Evolutionary conservation across 2,113 vertebrate species (phyloP), one percentile per base, ranked within the genome.

Genomic region (Semnornis frantzii): DNA sequence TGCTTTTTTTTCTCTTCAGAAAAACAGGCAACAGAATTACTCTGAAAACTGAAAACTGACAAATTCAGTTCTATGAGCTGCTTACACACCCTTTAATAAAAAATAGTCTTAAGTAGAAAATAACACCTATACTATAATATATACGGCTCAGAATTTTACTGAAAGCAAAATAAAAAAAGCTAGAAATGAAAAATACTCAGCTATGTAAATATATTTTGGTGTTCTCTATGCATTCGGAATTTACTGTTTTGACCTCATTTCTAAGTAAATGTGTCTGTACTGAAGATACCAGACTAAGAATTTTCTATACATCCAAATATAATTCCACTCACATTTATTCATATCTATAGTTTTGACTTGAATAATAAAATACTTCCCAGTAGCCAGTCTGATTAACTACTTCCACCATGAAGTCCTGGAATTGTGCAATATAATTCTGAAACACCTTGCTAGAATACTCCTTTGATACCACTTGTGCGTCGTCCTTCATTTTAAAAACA

Each of bases 281-380:
- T 87, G 34, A 55, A 58, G 33, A 30, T 44, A 87, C 74, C 75
- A 77, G 77, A 85, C 15, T 42, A 84, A 92, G 82, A 82, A 77
- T 80, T 54, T 76, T 70, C 37, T 64, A n/a, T n/a, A 3, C 64
- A 79, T 57, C 33, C 71, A 93, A 77, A 93, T 80, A 55, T 34
- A 82, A 82, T 93, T 87, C 75, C 60, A 68, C 71, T 94, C 72
- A 74, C 87, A 94, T 44, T 91, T 87, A 80, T 42, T 76, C 16
- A 42, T 85, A 87, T 48, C 21, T 39, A 28, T 12, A 70, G 27
- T 84, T 94, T 87, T 93, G 64, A 83, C 87, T 83, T 65, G 42
- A 95, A 89, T 87, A 93, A 82, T 34, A 85, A 91, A 93, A 55
- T 85, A 85, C 89, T 89, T 93, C 37, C 1, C 74, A 96, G 93